Base-by-base conservation (phyloP, 2,113 vertebrate genomes). In the Bucco capensis region DNA sequence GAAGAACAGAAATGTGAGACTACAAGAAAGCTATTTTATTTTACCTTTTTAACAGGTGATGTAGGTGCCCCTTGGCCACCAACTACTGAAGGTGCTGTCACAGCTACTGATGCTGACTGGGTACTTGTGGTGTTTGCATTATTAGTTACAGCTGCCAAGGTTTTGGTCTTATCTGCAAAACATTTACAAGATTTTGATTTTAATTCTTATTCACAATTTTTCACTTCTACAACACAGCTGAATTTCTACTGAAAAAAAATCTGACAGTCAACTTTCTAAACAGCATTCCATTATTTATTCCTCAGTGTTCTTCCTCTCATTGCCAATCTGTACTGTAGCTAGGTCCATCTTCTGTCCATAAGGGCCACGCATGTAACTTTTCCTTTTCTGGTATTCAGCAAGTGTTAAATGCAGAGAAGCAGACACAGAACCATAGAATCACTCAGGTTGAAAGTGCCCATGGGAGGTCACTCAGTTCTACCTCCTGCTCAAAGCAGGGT, bases 21-120 rank as follows among this genome's bases (percentile, higher is more conserved):
- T 1, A 81, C 0, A 1, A 73, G 38, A 90, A 75, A 58, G 3
- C 15, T 50, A 44, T 86, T 94, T 54, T 88, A 18, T 84, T 92
- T 92, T 99, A 99, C 99, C 99, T 99, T 99, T 95, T 99, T 99
- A 66, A 98, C 74, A 62, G 99, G 98, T 61, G 99, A 99, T n/a
- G 98, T 97, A 86, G 99, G 99, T 79, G 98, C 98, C 83, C 98
- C 97, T 96, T 98, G 98, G 90, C 98, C 98, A 92, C 98, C 97
- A 6, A 98, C 98, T 89, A 98, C 97, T 12, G 99, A 97, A 92
- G 99, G 96, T 0, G 98, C 96, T 67, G 92, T 97, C 66, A 98
- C 97, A 46, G 98, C 97, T 90, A 98, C 91, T 10, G 96, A 97
- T 85, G 98, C 53, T 13, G 98, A 92, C 14, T 97, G 97, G 27